Evolutionary conservation across 2,113 vertebrate species (phyloP), one percentile per base, ranked within the genome.

Genomic region (Taxidea taxus): DNA sequence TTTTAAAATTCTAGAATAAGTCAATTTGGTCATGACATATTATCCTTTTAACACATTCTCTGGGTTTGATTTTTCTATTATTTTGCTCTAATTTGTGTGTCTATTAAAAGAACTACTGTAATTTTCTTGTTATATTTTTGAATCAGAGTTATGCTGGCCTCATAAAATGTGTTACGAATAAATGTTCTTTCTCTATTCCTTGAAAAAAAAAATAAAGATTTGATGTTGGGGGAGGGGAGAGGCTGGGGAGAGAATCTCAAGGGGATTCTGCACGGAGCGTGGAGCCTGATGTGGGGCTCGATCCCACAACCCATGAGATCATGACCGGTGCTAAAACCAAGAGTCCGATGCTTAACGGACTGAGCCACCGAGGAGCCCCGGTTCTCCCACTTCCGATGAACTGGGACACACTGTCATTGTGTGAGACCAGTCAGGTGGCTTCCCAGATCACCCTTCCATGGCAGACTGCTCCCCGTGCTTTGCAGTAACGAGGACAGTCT

Each of bases 361-460:
- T 16, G 15, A 66, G 34, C 64, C 64, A 68, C 34, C 34, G 16
- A 68, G 64, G 64, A 0, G 34, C 34, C 64, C 12, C 31, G 31
- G 31, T 39, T 18, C 31, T 77, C 18, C 64, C 72, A 54, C 56
- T 88, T 84, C 34, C 14, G 15, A 4, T 4, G 13, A 72, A 54
- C 47, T 16, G 47, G 95, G 56, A 31, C 18, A 31, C 18, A 6
- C 8, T 4, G 72, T 2, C 15, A 34, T 31, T 42, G 4, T 6
- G 34, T 0, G 12, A 37, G 29, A 13, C n/a, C 0, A 0, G 42
- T 4, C 27, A 25, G 16, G n/a, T 11, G 87, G 10, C 47, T 62
- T 60, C 13, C 39, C 1, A 27, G 34, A 39, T n/a, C 11, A 9
- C 31, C 7, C 1, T 4, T 42, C 74, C 20, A 77, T 1, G 9